These are phyloP conservation scores for Mesorhabditis spiculigera DNA, from an alignment of 2,888 invertebrate genomes.

Conservation along the genomic window DNA sequence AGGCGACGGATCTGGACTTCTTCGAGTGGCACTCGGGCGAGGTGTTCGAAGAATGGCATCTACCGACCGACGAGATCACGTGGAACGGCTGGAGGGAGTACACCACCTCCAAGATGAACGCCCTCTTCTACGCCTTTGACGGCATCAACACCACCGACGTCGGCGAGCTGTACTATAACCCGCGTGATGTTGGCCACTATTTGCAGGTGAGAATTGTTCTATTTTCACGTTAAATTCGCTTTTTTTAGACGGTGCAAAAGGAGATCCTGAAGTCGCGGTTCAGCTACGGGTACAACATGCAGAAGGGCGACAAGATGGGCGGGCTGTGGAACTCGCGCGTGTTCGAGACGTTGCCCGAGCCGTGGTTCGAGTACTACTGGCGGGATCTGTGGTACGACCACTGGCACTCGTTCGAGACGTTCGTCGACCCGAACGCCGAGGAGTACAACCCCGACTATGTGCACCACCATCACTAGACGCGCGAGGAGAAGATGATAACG, in stretches of 20 bases:
- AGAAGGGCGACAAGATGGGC: slow-evolving; percentile 39
- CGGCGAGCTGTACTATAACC: slow-evolving; percentile 52
- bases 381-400: slow-evolving; percentile 48
- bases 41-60: slow-evolving; percentile 48
- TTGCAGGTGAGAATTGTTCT: slow-evolving; percentile 33
- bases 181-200: slow-evolving; percentile 49
- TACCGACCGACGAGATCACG: slow-evolving; percentile 39
- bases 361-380: slow-evolving; percentile 51
- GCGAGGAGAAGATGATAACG: too few species aligned
- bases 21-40: slow-evolving; percentile 57
- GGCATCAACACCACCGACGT: slow-evolving; percentile 46
- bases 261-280: slow-evolving; percentile 49
- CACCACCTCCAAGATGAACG: slow-evolving; percentile 43
- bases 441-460: slow-evolving; percentile 53
- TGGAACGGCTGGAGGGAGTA: slow-evolving; percentile 45
- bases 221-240: not conserved
- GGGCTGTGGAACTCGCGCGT: slow-evolving; percentile 34
- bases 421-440: slow-evolving; percentile 41
- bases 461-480: slow-evolving; percentile 38
- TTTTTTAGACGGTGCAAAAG: not conserved
- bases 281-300: slow-evolving; percentile 47
- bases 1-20: slow-evolving; percentile 52
- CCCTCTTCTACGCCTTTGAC: slow-evolving; percentile 41
- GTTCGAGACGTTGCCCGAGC: slow-evolving; percentile 45
- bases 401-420: slow-evolving; percentile 39